Conservation (phyloP, 2,113 vertebrate species). For the Lampris incognitus region DNA sequence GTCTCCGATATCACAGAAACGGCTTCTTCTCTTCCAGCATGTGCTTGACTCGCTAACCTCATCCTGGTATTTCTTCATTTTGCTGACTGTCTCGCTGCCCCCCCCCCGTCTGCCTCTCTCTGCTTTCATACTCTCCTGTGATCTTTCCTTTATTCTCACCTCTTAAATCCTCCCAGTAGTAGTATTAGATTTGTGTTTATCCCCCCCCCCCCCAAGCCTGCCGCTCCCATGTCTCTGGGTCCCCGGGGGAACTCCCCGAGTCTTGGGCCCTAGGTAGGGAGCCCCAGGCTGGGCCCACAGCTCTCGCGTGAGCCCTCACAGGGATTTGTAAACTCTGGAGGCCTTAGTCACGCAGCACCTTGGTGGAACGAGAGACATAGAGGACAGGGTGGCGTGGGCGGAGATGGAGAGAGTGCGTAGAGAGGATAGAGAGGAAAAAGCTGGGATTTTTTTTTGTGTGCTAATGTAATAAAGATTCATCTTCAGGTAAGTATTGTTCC, state of each 20-base stretch:
- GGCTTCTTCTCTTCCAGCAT: constrained; percentile 12
- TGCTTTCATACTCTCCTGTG: constrained; percentile 48
- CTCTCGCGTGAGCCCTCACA: constrained; percentile 54
- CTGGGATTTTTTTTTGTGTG: background rate
- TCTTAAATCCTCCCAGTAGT: constrained; percentile 70
- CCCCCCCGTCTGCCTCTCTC: constrained; percentile 30
- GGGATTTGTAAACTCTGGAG: constrained; percentile 69
- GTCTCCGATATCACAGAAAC: constrained; percentile 12
- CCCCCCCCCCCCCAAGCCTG: constrained; percentile 33
- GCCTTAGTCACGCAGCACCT: constrained; percentile 44
- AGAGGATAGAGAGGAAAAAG: background rate
- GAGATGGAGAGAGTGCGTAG: constrained; percentile 13
- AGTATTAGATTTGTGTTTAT: constrained; percentile 68
- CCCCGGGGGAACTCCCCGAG: constrained; percentile 65
- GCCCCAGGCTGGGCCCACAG: constrained; percentile 59
- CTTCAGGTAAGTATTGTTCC: constrained; percentile 7
- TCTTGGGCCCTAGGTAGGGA: constrained; percentile 60
- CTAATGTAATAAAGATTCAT: background rate
- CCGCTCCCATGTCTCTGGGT: constrained; percentile 41
- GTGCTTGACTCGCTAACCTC: constrained; percentile 24
- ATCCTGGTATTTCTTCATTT: constrained; percentile 24
- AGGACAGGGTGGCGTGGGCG: background rate
- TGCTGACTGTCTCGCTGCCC: constrained; percentile 23
- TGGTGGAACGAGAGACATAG: constrained; percentile 17
- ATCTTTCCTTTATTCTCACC: constrained; percentile 37